Percentiles rank a stretch among this genome's conserved stretches.
phyloP scores from a whole-genome alignment of 2,797 vertebrate species.

The Balearica regulorum region DNA sequence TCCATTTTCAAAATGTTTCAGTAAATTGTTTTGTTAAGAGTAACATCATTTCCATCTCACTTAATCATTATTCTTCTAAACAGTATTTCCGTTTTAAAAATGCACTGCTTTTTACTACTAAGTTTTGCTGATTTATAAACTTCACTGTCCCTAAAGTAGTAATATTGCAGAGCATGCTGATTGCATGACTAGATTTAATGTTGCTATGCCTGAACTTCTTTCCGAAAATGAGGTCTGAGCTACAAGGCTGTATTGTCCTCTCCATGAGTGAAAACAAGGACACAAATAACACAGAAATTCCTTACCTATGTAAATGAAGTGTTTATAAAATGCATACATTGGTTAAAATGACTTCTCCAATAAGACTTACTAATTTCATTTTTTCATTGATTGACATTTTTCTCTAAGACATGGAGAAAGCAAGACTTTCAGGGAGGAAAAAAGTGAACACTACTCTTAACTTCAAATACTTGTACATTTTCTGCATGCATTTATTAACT shows the following conservation, averaged over 20 bases:
- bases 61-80: conserved; percentile 59
- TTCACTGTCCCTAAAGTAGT: not conserved
- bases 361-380: not conserved
- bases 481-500: not conserved
- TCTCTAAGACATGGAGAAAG: not conserved
- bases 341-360: not conserved
- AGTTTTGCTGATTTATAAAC: conserved; percentile 50
- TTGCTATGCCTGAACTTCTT: not conserved
- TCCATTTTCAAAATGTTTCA: conserved; percentile 59
- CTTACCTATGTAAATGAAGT: not conserved
- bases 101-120: conserved; percentile 16
- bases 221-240: conserved; percentile 11
- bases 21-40: conserved; percentile 65
- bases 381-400: not conserved
- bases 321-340: not conserved
- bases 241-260: not conserved
- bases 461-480: not conserved
- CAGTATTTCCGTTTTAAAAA: conserved; percentile 52
- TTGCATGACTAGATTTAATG: conserved; percentile 1
- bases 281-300: not conserved
- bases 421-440: not conserved
- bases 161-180: conserved; percentile 7
- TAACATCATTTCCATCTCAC: conserved; percentile 58
- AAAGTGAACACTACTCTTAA: not conserved
- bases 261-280: not conserved